Base-by-base conservation (phyloP, 1,140 invertebrate genomes). In the Streblospio benedicti region DNA sequence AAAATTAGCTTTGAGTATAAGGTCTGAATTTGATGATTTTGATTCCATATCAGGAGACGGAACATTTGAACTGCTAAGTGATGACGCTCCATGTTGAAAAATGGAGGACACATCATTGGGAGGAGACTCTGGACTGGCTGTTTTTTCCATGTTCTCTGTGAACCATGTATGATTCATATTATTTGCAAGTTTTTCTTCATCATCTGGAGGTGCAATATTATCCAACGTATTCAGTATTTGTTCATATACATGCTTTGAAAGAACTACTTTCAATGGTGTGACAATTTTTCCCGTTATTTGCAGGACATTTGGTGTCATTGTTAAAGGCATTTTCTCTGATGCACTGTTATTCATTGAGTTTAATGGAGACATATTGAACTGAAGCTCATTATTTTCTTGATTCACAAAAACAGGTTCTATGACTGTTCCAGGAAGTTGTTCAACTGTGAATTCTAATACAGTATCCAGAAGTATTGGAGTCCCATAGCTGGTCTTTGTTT, bases 201-300 rank as follows among this genome's bases (percentile, higher is more conserved):
- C 57, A 47, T 53, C 51, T 25, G 25, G 14, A 23, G 52, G 65
- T 0, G 74, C 72, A n/a, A 79, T 41, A 50, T 78, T 76, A 59
- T 79, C 72, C 43, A 73, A 33, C 1, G 79, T 90, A 62, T 93
- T 87, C 43, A 93, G 76, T 28, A 95, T 77, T 74, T 94, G 90
- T 73, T 92, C 87, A 72, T 94, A 95, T 68, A 94, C 91, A 25
- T 84, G 81, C 31, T 90, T 85, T 14, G 87, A 86, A 6, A 94
- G 77, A 0, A 89, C 90, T 14, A 95, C 83, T 76, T 91, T 90
- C 14, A 94, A 72, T 0, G 87, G 85, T 44, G 86, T 89, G 12
- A 92, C 85, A 25, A 94, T 86, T 51, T 82, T 83, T n/a, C 90
- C 91, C 56, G 81, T 82, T 4, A 94, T 81, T 69, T 90, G 74